Evolutionary conservation across 2,888 invertebrate species (phyloP), one percentile per base, ranked within the genome.

Genomic region (Nomada goodeniana): DNA sequence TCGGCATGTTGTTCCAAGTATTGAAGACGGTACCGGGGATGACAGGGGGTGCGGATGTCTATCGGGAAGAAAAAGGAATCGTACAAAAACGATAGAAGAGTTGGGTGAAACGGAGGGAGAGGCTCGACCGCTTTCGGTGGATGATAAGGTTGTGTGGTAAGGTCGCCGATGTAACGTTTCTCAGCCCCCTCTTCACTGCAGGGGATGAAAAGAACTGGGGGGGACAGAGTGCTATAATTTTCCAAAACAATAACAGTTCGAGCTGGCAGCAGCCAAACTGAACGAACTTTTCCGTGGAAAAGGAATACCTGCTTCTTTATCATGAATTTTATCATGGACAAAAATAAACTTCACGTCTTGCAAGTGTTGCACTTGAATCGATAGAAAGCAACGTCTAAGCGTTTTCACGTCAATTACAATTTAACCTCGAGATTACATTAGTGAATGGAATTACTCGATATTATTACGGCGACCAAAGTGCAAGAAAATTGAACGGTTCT

Each of bases 111-210:
- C 52, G 67, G 57, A 29, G 53, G 29, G 20, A 20, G 20, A 59
- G 26, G 50, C 60, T 67, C 71, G 71, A 86, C 86, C 71, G 69
- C 67, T 82, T 82, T 74, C 77, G 71, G 68, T 63, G 74, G 70
- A 80, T 84, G 85, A 87, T 84, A 70, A 36, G 73, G 50, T 84
- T 76, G 70, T 29, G 78, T 26, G 80, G 84, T 86, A 73, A 80
- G 76, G 80, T 69, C 74, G 71, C 77, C 57, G 50, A 55, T 59
- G 55, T 74, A 73, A 64, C 76, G 26, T 50, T 42, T 47, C 68
- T 53, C 52, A 61, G 50, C 3, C 44, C 61, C 18, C 60, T 64
- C 72, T 23, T 29, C 18, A 15, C 42, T 29, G 50, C 18, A 10
- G 15, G 29, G 18, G 47, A 15, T 11, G 36, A 68, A 55, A 44